Evolutionary conservation across 2,113 vertebrate species (phyloP), one percentile per base, ranked within the genome.

Genomic region (Lanius collurio): DNA sequence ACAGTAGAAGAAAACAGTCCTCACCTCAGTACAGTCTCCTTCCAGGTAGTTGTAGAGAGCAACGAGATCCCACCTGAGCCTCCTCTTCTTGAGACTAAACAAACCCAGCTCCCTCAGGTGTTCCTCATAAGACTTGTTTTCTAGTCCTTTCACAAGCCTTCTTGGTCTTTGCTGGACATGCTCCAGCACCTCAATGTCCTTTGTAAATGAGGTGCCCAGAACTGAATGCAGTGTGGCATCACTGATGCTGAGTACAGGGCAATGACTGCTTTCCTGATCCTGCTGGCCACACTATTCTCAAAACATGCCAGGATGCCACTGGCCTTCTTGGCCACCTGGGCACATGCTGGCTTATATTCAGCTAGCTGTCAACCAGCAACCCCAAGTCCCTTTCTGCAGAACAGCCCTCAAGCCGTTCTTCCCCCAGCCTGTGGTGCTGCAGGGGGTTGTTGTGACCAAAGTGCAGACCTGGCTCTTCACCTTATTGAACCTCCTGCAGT

Each of bases 171-270:
- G 11, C 31, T 44, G 63, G 6, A 37, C 33, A 8, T 3, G 1
- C 9, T 77, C 11, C 27, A 59, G 53, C 22, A 37, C 27, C 37
- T 44, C 37, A 31, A 27, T 2, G 9, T 37, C 9, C 11, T 52
- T 52, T 52, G 18, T 77, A 8, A 37, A 15, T 10, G 18, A 69
- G 33, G 22, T 12, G 10, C 63, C 39, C 27, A 77, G 27, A 60
- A 19, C 9, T 15, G 31, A 69, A 13, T 0, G 0, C 28, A 33
- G 17, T 33, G 46, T 1, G 0, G 22, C 33, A 37, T 60, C 62
- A 31, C 11, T 37, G 59, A 2, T 1, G 9, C 33, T 37, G 53
- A 77, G 44, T 15, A 8, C 31, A 52, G 33, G 63, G 18, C 1
- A 0, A 31, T 52, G 46, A 15, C 14, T 27, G 15, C 33, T 23